Conservation (phyloP, 2,797 vertebrate genomes). For the Sciurus vulgaris region DNA sequence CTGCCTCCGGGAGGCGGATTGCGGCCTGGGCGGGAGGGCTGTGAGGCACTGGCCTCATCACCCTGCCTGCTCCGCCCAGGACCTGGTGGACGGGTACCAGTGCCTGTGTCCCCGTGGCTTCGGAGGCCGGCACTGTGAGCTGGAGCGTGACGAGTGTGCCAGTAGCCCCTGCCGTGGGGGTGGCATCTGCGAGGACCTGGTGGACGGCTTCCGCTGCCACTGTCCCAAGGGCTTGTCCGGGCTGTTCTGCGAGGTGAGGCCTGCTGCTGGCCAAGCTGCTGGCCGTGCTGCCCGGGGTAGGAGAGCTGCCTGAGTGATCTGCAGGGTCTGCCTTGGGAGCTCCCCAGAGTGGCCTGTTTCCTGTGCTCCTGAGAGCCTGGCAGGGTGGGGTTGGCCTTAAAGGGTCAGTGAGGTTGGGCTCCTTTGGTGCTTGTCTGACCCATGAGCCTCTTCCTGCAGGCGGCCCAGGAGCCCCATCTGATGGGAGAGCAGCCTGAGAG, state of each 20-base stretch:
- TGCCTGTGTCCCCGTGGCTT: constrained; percentile 93
- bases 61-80: constrained; percentile 82
- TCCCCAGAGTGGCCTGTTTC: background rate
- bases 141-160: constrained; percentile 90
- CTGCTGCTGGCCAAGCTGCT: fast-evolving
- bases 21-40: fast-evolving
- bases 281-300: background rate
- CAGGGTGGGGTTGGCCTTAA: fast-evolving
- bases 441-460: background rate
- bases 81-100: constrained; percentile 90
- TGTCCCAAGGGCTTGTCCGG: constrained; percentile 92
- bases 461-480: background rate
- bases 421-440: no score
- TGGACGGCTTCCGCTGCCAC: constrained; percentile 91
- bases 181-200: constrained; percentile 90
- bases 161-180: constrained; percentile 92
- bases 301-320: background rate
- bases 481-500: background rate
- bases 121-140: constrained; percentile 94
- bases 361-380: background rate
- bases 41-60: fast-evolving
- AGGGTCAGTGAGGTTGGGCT: background rate
- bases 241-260: constrained; percentile 93
- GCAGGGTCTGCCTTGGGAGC: fast-evolving
- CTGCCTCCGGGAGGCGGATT: fast-evolving